These are phyloP conservation scores for Scaptomyza hsui DNA, from an alignment of 1,140 invertebrate species.

Conservation along the genomic window DNA sequence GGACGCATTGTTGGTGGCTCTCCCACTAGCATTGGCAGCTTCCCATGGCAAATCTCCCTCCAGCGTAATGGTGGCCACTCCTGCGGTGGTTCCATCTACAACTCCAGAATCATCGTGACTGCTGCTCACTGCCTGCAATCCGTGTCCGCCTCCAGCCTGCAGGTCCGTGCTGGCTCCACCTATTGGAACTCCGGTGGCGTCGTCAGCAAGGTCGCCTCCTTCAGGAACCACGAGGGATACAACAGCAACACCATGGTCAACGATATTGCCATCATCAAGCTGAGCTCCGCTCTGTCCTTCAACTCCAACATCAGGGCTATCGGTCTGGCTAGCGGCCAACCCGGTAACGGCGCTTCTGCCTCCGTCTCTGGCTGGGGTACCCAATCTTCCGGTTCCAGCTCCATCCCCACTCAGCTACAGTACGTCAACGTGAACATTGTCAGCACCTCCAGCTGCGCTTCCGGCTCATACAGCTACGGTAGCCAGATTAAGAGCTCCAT, in stretches of 20 bases:
- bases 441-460: constrained; percentile 13
- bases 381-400: constrained; percentile 44
- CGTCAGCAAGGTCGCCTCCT: constrained; percentile 32
- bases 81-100: constrained; percentile 86
- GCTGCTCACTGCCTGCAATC: constrained; percentile 86
- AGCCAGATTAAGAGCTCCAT: constrained; percentile 63
- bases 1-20: constrained; percentile 85
- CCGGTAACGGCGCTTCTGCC: constrained; percentile 56
- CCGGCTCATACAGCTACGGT: constrained; percentile 54
- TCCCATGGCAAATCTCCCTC: constrained; percentile 86
- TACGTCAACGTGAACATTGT: constrained; percentile 67
- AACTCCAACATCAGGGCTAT: constrained; percentile 78
- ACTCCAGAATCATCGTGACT: constrained; percentile 85
- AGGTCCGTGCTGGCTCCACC: constrained; percentile 70
- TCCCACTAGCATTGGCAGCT: constrained; percentile 84
- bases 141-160: constrained; percentile 47
- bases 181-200: constrained; percentile 63
- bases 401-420: constrained; percentile 53
- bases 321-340: constrained; percentile 61
- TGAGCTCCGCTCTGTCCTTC: constrained; percentile 70
- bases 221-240: constrained; percentile 67
- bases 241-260: constrained; percentile 79
- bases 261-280: constrained; percentile 85
- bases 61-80: constrained; percentile 84
- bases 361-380: constrained; percentile 85